Conservation (phyloP, 1,140 invertebrate species). For the Phymorhynchus buccinoides region DNA sequence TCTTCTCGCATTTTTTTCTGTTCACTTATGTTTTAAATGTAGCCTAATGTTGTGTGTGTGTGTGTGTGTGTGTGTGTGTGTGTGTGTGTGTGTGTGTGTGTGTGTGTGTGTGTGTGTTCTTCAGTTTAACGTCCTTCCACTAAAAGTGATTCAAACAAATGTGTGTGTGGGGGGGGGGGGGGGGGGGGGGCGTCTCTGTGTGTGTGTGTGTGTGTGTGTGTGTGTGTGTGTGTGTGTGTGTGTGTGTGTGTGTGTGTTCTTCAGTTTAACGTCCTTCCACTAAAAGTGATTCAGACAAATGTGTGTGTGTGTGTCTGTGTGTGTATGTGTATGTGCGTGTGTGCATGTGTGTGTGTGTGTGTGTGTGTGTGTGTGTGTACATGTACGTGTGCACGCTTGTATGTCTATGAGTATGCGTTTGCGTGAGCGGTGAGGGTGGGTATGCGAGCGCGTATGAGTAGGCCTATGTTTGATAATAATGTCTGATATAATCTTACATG, state of each 20-base stretch:
- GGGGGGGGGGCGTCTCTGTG: neutral
- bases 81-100: neutral
- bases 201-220: conserved; percentile 5
- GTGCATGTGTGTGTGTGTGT: neutral
- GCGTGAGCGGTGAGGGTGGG: neutral
- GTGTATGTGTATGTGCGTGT: neutral
- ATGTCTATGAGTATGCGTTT: neutral
- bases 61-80: no score
- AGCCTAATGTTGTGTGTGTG: no score
- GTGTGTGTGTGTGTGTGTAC: neutral
- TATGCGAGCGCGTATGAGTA: neutral
- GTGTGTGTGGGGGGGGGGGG: neutral
- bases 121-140: no score
- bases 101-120: no score
- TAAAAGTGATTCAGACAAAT: neutral
- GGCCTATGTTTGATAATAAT: neutral
- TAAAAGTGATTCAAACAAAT: no score
- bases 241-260: neutral
- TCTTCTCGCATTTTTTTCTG: neutral
- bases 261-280: no score
- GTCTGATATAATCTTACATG: neutral
- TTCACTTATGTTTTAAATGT: no score
- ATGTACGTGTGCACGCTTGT: neutral
- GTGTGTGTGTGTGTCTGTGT: neutral
- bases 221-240: neutral